These are phyloP conservation scores for Gorsachius goisagi DNA, from an alignment of 2,113 vertebrate species.

Conservation along the genomic window DNA sequence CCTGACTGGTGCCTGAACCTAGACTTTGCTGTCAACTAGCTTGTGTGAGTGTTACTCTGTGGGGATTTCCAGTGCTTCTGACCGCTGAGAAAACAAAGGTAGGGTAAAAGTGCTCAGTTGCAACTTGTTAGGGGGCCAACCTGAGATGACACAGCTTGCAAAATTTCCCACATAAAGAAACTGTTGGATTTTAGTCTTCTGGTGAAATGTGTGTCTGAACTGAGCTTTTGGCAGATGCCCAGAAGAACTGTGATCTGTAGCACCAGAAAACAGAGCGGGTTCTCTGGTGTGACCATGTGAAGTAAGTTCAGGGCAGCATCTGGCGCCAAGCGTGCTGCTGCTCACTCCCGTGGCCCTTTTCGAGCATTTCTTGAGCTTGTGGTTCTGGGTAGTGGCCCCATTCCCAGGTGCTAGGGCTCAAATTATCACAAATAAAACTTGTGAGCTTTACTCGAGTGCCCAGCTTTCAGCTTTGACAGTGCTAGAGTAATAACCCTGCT, in stretches of 20 bases:
- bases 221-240: neutral
- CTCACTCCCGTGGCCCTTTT: neutral
- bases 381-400: neutral
- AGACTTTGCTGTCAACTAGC: neutral
- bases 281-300: neutral
- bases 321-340: neutral
- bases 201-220: neutral
- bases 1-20: neutral
- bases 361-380: neutral
- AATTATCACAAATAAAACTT: neutral
- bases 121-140: neutral
- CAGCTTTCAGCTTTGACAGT: neutral
- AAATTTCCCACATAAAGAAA: neutral
- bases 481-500: neutral
- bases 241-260: neutral
- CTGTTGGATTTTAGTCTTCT: neutral
- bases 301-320: neutral
- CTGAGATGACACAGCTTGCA: neutral
- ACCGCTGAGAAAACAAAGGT: neutral
- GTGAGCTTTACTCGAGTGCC: neutral
- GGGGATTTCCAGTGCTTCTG: neutral
- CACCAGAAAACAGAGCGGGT: neutral
- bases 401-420: neutral
- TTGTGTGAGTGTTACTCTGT: neutral
- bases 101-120: neutral